Base-by-base conservation (phyloP, 1,140 invertebrate species). In the Asobara japonica region DNA sequence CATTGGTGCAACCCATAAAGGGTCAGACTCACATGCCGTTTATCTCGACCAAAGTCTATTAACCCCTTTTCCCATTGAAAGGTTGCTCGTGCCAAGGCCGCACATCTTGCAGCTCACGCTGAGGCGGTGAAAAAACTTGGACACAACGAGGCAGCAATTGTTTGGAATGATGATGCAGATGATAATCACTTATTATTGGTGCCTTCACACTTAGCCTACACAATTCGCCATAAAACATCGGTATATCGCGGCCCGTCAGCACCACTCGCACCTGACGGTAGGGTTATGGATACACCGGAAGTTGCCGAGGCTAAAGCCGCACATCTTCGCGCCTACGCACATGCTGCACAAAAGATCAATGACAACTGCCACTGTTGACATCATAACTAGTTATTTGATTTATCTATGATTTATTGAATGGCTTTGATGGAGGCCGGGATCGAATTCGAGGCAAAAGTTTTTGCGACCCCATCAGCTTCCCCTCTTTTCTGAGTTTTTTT, bases 211-310 rank as follows among this genome's bases (percentile, higher is more conserved):
- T 79, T 82, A 0, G 74, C 79, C 4, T 80, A 78, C 68, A 64
- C 71, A n/a, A 62, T 68, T 67, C 67, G 67, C 22, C 66, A 25
- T 66, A n/a, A 74, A 7, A 33, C 72, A 30, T 33, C 74, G 11
- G 69, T 25, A 25, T 81, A 81, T 41, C 71, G 64, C 22, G 79
- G 79, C 3, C 76, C 77, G n/a, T 16, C 73, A 1, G 80, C 79
- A 3, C 79, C 79, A 1, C 48, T 80, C 10, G 76, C 73, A 2
- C 70, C 74, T 2, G 77, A 83, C 33, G 78, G 79, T 2, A 73
- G 72, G 0, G 80, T 79, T 22, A 33, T 86, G 5, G 87, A 88
- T 69, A 87, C 88, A 5, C 80, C 80, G 16, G 88, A 88, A 79
- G 87, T 88, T 7, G 77, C 80, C 10, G 80, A 79, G 10, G 84